Percentiles rank a stretch among this genome's conserved stretches.
These are phyloP conservation scores for Drosophila limbata DNA, from an alignment of 2,888 invertebrate species.

Conservation along the genomic window DNA sequence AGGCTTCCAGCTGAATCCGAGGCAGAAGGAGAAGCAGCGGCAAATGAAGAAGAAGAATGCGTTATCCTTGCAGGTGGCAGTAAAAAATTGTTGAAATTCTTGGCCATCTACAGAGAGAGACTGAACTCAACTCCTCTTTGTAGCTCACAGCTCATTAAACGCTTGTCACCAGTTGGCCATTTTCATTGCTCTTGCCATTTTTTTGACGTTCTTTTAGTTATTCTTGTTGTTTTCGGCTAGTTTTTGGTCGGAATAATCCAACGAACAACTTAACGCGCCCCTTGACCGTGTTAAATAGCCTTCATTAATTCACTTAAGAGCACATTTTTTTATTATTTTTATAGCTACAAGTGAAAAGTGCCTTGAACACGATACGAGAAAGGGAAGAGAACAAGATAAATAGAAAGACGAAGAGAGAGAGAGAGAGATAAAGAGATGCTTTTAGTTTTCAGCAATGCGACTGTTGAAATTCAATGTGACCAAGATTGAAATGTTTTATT, in stretches of 20 bases:
- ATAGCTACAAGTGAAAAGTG: constrained; percentile 34
- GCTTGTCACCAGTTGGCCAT: constrained; percentile 60
- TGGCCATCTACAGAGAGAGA: constrained; percentile 5
- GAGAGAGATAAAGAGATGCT: neutral
- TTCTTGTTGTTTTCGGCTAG: constrained; percentile 37
- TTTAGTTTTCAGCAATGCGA: neutral
- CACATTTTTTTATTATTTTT: constrained; percentile 35
- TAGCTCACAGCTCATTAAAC: constrained; percentile 71
- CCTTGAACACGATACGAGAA: constrained; percentile 16
- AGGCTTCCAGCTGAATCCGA: constrained; percentile 24
- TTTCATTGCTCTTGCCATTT: constrained; percentile 20
- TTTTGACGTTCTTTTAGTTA: constrained; percentile 30
- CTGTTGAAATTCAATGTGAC: constrained; percentile 9
- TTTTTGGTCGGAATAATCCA: constrained; percentile 42
- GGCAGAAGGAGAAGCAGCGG: constrained; percentile 5
- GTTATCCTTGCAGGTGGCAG: constrained; percentile 75
- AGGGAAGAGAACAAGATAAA: constrained; percentile 13
- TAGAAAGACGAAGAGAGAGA: neutral
- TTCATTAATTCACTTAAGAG: constrained; percentile 75
- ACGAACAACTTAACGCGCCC: constrained; percentile 69
- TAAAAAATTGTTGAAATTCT: constrained; percentile 76
- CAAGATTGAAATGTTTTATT: no score
- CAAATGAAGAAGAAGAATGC: constrained; percentile 51
- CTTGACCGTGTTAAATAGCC: constrained; percentile 77
- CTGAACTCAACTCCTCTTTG: constrained; percentile 6